Evolutionary conservation across 2,113 vertebrate species (phyloP), one percentile per base, ranked within the genome.

Genomic region (Lasiurus cinereus): DNA sequence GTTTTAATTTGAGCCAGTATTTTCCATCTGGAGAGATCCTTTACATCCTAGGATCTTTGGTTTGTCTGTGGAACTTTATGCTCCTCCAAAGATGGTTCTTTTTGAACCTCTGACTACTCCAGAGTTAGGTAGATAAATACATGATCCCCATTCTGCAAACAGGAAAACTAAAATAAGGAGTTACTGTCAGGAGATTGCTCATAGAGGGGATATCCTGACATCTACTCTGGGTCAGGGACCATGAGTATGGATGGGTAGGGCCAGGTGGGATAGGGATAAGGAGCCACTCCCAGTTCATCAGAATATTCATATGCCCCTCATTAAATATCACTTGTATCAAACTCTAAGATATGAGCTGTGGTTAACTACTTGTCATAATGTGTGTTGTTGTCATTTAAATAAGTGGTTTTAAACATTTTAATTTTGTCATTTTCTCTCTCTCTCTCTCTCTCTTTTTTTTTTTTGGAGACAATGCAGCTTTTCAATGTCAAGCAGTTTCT

Each of bases 21-120:
- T 31, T 67, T 89, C 36, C 56, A 6, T 88, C 83, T 76, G 66
- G 73, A 82, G 33, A 83, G 18, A 46, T 80, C 27, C 27, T 94
- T 80, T 19, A 54, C 8, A 52, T 62, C 15, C 36, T 39, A 74
- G 84, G 39, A 69, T 62, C 33, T 90, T 88, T 43, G 56, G 56
- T 36, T 22, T 50, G 31, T 36, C 52, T 6, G 2, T 39, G 69
- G 33, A 33, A 93, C 52, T 76, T 88, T 1, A 16, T n/a, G n/a
- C 14, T 85, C 72, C 70, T 94, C 48, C 39, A 74, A 87, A 76
- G 48, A 5, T 46, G 33, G 14, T 52, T 59, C 76, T 50, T 48
- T 50, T 9, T 91, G 82, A 56, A 64, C 64, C 59, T 74, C 6
- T 31, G 64, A 8, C 39, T 87, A 6, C 2, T 73, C 33, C 7